Evolutionary conservation across 2,888 invertebrate genomes (phyloP).

Genomic region (Drosophila meridionalis): DNA sequence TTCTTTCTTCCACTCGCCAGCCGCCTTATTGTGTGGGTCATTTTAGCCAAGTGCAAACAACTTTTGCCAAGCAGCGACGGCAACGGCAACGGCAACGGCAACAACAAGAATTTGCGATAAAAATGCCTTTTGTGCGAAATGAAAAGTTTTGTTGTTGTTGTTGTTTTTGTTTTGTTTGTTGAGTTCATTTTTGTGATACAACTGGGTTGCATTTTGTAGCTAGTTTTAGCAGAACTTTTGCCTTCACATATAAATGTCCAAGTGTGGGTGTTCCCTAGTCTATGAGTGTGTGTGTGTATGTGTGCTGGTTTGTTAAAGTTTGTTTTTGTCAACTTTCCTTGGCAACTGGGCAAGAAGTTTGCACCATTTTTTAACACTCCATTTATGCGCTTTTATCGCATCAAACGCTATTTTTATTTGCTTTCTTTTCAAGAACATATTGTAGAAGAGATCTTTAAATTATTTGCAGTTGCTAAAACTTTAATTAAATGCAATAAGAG

Average conservation of each 20-base stretch:
- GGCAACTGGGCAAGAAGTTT: conserved; percentile 53
- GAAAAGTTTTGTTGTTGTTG: conserved; percentile 42
- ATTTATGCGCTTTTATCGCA: conserved; percentile 58
- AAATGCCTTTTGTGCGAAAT: conserved; percentile 48
- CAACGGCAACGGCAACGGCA: conserved; percentile 11
- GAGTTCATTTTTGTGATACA: conserved; percentile 55
- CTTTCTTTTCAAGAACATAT: conserved; percentile 6
- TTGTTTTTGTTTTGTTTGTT: conserved; percentile 24
- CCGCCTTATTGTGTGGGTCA: conserved; percentile 52
- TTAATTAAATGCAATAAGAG: conserved; percentile 2
- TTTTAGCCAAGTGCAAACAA: conserved; percentile 20
- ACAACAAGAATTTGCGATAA: conserved; percentile 46
- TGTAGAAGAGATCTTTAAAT: conserved; percentile 5
- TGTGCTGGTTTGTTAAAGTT: conserved; percentile 42
- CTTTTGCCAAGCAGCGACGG: conserved; percentile 3
- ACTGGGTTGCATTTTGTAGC: conserved; percentile 60
- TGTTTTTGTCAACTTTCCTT: conserved; percentile 55
- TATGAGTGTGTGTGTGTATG: conserved; percentile 4
- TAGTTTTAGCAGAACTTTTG: conserved; percentile 51
- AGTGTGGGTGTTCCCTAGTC: conserved; percentile 9
- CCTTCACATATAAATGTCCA: conserved; percentile 4
- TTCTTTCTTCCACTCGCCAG: conserved; percentile 32
- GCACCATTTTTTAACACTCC: conserved; percentile 59
- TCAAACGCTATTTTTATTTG: conserved; percentile 19
- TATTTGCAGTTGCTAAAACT: not conserved